A percentile compares a stretch with the other conserved stretches of the same genome.
Conservation (phyloP, 37 sponge, comb jelly and placozoan species). For the Halichondria panicea region DNA sequence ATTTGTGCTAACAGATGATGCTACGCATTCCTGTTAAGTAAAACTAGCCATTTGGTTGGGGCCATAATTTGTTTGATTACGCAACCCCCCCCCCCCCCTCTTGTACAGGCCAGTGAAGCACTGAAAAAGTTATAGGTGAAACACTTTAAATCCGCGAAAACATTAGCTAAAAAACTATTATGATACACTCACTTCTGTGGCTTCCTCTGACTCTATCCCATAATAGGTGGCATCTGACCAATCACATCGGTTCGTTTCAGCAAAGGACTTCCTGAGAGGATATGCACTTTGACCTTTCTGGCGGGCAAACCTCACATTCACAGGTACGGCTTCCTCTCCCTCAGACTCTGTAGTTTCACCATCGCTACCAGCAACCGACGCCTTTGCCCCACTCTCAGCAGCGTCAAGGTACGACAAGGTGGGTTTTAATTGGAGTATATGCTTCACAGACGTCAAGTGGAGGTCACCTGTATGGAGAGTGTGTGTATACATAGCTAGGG, state of each 20-base stretch:
- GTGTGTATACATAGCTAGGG: background rate
- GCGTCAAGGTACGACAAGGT: conserved; percentile 51
- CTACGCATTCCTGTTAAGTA: too few species aligned
- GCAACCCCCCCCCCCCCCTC: too few species aligned
- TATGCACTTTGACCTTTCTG: too few species aligned
- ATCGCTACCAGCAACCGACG: conserved; percentile 18
- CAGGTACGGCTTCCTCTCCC: conserved; percentile 73
- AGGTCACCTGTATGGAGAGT: conserved; percentile 44
- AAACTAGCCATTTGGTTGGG: too few species aligned
- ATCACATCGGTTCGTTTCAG: too few species aligned
- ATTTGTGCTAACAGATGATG: too few species aligned
- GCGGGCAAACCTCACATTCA: conserved; percentile 59
- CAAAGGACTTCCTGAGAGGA: too few species aligned
- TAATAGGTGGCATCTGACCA: conserved; percentile 11
- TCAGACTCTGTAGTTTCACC: conserved; percentile 57
- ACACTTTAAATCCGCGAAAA: background rate
- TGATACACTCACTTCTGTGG: conserved; percentile 6
- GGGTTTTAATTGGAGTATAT: conserved; percentile 59
- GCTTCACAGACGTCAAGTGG: conserved; percentile 70
- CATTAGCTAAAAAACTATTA: background rate
- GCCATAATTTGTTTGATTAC: too few species aligned
- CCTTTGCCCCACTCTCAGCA: conserved; percentile 15
- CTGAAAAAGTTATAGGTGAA: background rate
- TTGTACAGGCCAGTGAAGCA: too few species aligned
- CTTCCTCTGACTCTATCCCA: conserved; percentile 34